Evolutionary conservation across 2,888 invertebrate species (phyloP), one percentile per base, ranked within the genome.

Genomic region (Heliconius sara): DNA sequence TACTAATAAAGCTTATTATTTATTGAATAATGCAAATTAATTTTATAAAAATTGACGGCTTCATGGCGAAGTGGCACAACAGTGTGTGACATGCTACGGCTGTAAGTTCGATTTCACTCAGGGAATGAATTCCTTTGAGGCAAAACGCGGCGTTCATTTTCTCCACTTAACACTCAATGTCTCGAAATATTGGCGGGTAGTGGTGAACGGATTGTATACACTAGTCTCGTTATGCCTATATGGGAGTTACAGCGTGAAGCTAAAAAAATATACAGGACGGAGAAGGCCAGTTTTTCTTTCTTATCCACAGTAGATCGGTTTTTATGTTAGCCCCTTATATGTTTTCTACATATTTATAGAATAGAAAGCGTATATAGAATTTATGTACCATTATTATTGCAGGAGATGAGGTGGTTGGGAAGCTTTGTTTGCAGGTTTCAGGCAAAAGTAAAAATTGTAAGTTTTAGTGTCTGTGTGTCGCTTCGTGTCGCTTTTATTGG

Each of bases 391-490:
- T 78, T 81, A 68, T 82, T 84, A 88, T 89, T 92, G 88, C 92
- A 92, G 93, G 90, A 84, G 86, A 88, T 83, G 89, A 90, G 87
- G 93, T 93, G 87, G 90, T 93, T 84, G 93, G 93, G 85, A 92
- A 89, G 88, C 91, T 93, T 87, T 91, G 89, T 85, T 88, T 93
- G 87, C 90, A 90, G 87, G 85, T 93, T 83, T 88, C 89, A 52
- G 87, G 89, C 87, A 88, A 90, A 88, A 88, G 88, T 52, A 77
- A 34, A 89, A 70, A 82, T 88, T 43, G 85, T 87, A 85, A 84
- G 82, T 84, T 57, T 3, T 25, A 30, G 43, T 60, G 34, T 43
- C 39, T 39, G 70, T 75, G 79, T 77, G 52, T 27, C 43, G 76
- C 60, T 74, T 60, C 43, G 52, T 66, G 57, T 25, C 34, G 71